Percentiles rank a stretch among this genome's conserved stretches.
phyloP scores from a whole-genome alignment of 2,888 invertebrate species.

The Tenthredo livida region DNA sequence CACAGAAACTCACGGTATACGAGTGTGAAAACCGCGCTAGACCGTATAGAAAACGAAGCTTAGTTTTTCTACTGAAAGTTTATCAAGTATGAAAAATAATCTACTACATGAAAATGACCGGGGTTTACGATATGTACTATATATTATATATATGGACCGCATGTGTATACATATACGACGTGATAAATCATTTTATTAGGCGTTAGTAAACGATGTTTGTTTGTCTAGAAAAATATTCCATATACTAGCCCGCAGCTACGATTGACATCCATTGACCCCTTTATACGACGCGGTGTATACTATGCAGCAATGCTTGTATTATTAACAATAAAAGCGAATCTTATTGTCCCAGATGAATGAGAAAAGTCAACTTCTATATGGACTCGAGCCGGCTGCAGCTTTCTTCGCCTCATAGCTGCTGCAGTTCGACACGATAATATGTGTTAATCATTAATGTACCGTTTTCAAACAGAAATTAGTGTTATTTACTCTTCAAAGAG shows the following conservation, averaged over 20 bases:
- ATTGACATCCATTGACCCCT: conserved; percentile 50
- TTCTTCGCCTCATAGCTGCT: not conserved
- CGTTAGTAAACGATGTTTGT: not conserved
- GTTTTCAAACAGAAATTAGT: not conserved
- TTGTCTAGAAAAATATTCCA: not conserved
- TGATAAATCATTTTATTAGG: not conserved
- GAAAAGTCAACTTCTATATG: not conserved
- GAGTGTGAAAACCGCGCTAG: too few relatives aligned
- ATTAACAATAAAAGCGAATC: conserved; percentile 1
- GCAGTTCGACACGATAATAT: not conserved
- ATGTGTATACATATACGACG: not conserved
- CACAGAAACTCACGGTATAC: too few relatives aligned
- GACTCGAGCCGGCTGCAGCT: not conserved
- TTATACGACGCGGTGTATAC: not conserved
- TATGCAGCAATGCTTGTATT: not conserved
- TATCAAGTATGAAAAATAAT: too few relatives aligned
- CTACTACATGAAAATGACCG: too few relatives aligned
- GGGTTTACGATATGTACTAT: too few relatives aligned
- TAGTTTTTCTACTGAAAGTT: not conserved
- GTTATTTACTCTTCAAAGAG: not conserved
- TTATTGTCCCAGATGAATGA: not conserved
- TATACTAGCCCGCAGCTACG: conserved; percentile 37
- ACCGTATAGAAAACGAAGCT: too few relatives aligned
- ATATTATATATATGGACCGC: too few relatives aligned
- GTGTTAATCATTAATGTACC: not conserved